phyloP scores from a whole-genome alignment of 2,113 vertebrate species.

The Felis chaus region DNA sequence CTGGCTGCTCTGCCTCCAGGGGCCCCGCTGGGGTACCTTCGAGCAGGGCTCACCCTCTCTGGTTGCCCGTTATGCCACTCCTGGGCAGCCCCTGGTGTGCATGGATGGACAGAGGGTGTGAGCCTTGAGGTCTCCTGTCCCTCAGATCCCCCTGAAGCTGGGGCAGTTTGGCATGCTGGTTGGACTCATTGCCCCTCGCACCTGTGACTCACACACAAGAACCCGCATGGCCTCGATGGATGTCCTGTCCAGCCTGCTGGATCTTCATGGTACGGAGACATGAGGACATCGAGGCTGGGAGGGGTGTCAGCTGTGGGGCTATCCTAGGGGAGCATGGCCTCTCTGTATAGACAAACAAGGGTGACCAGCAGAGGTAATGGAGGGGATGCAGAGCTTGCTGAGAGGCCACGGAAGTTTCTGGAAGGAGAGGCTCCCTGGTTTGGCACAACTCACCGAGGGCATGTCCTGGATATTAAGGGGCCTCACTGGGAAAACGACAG shows the following conservation, averaged over 20 bases:
- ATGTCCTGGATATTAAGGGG: background rate
- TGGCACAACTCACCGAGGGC: accelerated
- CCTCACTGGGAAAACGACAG: background rate
- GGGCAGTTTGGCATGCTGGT: conserved; percentile 72
- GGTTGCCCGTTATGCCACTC: accelerated
- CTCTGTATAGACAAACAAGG: background rate
- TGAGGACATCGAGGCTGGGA: accelerated
- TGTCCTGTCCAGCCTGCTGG: conserved; percentile 67
- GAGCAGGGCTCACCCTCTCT: background rate
- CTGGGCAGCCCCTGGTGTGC: background rate
- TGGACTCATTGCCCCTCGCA: conserved; percentile 57
- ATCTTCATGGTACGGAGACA: conserved; percentile 54
- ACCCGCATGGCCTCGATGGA: conserved; percentile 26
- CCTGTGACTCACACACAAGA: conserved; percentile 62
- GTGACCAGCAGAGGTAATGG: background rate
- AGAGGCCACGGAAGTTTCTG: background rate
- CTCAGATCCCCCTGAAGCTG: conserved; percentile 71
- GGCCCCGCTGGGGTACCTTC: background rate
- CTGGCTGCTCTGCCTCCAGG: background rate
- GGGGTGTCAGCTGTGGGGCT: background rate
- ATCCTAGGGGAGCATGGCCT: accelerated
- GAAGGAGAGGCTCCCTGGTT: background rate
- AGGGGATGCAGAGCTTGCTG: background rate
- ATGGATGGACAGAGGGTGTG: background rate
- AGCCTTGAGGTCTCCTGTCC: background rate